Conservation (phyloP, 2,113 vertebrate genomes). For the Gymnarchus niloticus region DNA sequence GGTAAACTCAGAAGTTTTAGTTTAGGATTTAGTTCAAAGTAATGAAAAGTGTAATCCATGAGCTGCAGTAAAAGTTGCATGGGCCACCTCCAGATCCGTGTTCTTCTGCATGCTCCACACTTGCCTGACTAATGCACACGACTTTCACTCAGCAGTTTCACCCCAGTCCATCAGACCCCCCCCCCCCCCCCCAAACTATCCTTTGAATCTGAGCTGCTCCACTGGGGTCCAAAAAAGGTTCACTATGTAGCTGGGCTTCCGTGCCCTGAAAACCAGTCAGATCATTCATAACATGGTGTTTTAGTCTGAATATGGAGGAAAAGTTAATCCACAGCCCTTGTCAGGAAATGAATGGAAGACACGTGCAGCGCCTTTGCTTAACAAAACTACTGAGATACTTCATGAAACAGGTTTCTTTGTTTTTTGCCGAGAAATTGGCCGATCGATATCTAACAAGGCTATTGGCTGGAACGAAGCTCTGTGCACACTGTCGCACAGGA, state of each 20-base stretch:
- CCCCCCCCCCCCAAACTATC: neutral
- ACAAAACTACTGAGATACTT: neutral
- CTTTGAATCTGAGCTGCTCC: neutral
- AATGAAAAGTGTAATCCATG: neutral
- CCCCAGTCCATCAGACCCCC: neutral
- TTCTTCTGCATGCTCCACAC: neutral
- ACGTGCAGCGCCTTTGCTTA: neutral
- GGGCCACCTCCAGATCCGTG: neutral
- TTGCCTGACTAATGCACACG: neutral
- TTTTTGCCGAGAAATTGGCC: neutral
- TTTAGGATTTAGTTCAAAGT: neutral
- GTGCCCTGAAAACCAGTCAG: neutral
- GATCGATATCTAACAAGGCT: neutral
- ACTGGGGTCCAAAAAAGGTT: neutral
- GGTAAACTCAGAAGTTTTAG: neutral
- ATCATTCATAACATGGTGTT: neutral
- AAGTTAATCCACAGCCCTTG: neutral
- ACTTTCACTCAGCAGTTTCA: neutral
- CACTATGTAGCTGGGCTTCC: neutral
- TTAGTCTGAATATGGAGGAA: too few species aligned
- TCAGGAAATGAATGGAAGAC: neutral
- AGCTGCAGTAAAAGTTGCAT: too few species aligned
- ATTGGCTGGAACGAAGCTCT: neutral
- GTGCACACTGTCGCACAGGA: neutral
- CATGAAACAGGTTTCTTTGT: neutral